Evolutionary conservation across 1,140 invertebrate species (phyloP).

Genomic region (Listronotus bonariensis): DNA sequence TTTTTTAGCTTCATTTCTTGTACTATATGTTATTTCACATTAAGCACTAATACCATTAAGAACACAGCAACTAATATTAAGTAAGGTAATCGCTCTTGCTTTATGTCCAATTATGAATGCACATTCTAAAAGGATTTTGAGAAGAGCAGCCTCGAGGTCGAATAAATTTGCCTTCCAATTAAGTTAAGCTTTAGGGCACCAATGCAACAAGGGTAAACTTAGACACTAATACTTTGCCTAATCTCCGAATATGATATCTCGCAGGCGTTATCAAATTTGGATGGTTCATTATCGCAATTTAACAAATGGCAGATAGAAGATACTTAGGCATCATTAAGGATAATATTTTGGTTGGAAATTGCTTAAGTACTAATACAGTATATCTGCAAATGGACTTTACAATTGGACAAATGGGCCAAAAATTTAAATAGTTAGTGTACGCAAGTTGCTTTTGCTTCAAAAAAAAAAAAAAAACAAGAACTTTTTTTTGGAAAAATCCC

Average conservation of each 20-base stretch:
- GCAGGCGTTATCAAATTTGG: slow-evolving; percentile 51
- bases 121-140: slow-evolving; percentile 38
- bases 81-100: slow-evolving; percentile 31
- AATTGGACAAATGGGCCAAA: no score
- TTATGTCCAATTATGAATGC: slow-evolving; percentile 37
- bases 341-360: no score
- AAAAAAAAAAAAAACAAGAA: no score
- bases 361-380: no score
- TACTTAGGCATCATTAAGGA: neutral
- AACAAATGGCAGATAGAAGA: slow-evolving; percentile 42
- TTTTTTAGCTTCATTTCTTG: no score
- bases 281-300: slow-evolving; percentile 54
- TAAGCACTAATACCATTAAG: neutral
- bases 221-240: slow-evolving; percentile 50
- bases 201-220: slow-evolving; percentile 47
- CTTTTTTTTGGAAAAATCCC: no score
- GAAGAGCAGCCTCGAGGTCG: slow-evolving; percentile 40
- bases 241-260: slow-evolving; percentile 53
- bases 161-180: slow-evolving; percentile 49
- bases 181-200: slow-evolving; percentile 43
- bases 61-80: slow-evolving; percentile 14
- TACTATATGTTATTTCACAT: no score
- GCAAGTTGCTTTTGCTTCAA: no score
- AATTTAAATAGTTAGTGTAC: no score
- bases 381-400: no score